Evolutionary conservation across 2,797 vertebrate genomes (phyloP), one percentile per base, ranked within the genome.

Genomic region (Dermochelys coriacea): DNA sequence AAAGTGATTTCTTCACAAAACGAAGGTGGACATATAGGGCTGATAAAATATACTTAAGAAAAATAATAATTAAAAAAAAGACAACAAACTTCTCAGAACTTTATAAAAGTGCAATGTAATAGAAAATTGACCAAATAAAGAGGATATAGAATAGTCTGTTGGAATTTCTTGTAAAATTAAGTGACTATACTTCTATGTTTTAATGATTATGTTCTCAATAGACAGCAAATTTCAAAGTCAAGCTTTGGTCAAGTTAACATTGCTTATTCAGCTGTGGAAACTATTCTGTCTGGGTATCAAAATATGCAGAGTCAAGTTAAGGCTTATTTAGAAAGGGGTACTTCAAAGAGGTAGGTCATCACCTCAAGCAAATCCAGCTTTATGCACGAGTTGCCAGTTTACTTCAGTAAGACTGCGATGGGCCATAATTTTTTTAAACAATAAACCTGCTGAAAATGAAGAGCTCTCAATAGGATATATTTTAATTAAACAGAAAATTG

Each of bases 221-320:
- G 82, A 95, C 94, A 96, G 94, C 91, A 97, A 95, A 92, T 84
- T 97, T 94, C 80, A 95, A 96, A 97, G 95, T 96, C 91, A 94
- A 57, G 90, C 92, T 93, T 90, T 64, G 84, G 86, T 95, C 93
- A 96, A 94, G 91, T 93, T 94, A 97, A 91, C 2, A 31, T 94
- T 96, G 82, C 86, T 92, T 95, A 82, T 90, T 96, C 89, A 94
- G 94, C 89, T 95, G 87, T 79, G 47, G 78, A 80, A 90, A 57
- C n/a, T 49, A 45, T 21, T 23, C 21, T 71, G 68, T 5, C n/a
- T 71, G n/a, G n/a, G 50, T 59, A 12, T n/a, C 45, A 51, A 12
- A 59, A 61, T 51, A 21, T 81, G n/a, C 47, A 25, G 31, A 81
- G 19, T 27, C 29, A 47, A n/a, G 45, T 89, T 89, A 34, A 52